These are phyloP conservation scores for Rutpela maculata DNA, from an alignment of 2,888 invertebrate species.

Conservation along the genomic window DNA sequence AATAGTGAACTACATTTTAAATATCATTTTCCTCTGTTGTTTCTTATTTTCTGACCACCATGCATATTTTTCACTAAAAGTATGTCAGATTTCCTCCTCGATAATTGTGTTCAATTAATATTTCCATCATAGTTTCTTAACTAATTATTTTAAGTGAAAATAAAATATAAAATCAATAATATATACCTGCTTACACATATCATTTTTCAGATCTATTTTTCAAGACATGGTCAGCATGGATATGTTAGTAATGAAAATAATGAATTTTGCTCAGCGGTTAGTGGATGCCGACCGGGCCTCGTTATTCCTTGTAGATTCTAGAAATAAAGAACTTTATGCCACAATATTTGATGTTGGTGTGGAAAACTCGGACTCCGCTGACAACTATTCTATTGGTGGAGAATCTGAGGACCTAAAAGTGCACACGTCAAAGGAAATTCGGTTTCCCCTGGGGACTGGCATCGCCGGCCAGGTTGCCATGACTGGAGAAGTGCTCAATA, in stretches of 20 bases:
- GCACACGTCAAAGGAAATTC: slow-evolving; percentile 76
- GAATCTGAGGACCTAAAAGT: slow-evolving; percentile 59
- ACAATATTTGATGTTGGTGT: slow-evolving; percentile 85
- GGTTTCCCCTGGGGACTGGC: slow-evolving; percentile 86
- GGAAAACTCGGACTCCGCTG: slow-evolving; percentile 58
- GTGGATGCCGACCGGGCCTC: slow-evolving; percentile 91
- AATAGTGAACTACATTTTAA: too few species aligned
- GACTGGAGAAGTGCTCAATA: slow-evolving; percentile 87
- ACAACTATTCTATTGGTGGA: slow-evolving; percentile 18
- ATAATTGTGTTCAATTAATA: too few species aligned
- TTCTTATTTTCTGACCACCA: too few species aligned
- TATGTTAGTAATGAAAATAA: slow-evolving; percentile 86
- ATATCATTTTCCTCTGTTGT: too few species aligned
- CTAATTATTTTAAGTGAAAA: too few species aligned
- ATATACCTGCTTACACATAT: background rate
- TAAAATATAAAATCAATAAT: background rate
- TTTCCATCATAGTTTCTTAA: too few species aligned
- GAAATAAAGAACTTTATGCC: slow-evolving; percentile 85
- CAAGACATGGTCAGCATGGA: slow-evolving; percentile 92
- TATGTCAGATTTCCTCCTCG: too few species aligned
- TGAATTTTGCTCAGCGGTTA: slow-evolving; percentile 88
- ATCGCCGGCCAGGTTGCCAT: slow-evolving; percentile 89
- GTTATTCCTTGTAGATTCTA: slow-evolving; percentile 86
- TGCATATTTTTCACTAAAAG: too few species aligned
- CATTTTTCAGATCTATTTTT: slow-evolving; percentile 83